Evolutionary conservation across 2,113 vertebrate genomes (phyloP), one percentile per base, ranked within the genome.

Genomic region (Prunella fulvescens): DNA sequence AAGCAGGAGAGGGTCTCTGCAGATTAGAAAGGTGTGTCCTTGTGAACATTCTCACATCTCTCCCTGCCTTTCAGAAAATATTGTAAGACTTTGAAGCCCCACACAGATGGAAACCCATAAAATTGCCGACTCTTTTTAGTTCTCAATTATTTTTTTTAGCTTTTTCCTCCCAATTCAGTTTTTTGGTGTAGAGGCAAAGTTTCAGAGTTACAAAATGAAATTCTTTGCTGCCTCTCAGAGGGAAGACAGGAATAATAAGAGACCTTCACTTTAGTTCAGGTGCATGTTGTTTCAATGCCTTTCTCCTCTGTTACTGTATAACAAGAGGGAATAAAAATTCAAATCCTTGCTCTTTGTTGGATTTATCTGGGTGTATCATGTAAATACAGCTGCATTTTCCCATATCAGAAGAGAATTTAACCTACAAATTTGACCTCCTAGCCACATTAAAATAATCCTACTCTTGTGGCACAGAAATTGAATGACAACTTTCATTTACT

Each of bases 371-470:
- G 33, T 83, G 44, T 57, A 69, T 28, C 40, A 24, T 47, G 28
- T 48, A 96, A 83, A 92, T 60, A 70, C 67, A 92, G 67, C 79
- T 86, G 72, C 69, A 61, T 96, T 97, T 87, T 85, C 53, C 78
- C 81, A 37, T 18, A 23, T n/a, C 22, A 78, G 31, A 74, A 60
- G 14, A 74, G 47, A 86, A 66, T 54, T 12, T 45, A 28, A 54
- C 54, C 35, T 66, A 53, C 12, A 84, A n/a, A 84, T 92, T 78
- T 74, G 50, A 76, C n/a, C 79, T 91, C 19, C 16, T 69, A 19
- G 7, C 47, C n/a, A 19, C 42, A 37, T 44, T 37, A 56, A 90
- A 93, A 74, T 74, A 90, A 37, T 14, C 7, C 19, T 73, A 15
- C 19, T 47, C 12, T 50, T 12, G 8, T 81, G n/a, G n/a, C 54